Evolutionary conservation across 2,888 invertebrate species (phyloP).

Genomic region (Abrostola tripartita): DNA sequence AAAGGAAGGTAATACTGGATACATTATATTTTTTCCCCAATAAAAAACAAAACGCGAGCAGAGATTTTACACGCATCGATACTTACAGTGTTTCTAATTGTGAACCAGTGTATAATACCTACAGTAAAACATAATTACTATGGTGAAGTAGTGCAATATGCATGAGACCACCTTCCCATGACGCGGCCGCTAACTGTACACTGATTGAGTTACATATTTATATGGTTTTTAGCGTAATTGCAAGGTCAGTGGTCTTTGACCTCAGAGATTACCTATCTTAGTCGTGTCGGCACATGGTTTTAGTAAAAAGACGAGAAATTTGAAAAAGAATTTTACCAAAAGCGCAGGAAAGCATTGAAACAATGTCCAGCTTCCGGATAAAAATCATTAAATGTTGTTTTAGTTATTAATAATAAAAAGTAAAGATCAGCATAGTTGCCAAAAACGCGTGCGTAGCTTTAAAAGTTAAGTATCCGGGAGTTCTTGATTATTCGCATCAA

Average conservation of each 20-base stretch:
- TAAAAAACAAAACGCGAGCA: conserved; percentile 20
- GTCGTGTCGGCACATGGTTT: neutral
- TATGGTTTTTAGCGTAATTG: conserved; percentile 74
- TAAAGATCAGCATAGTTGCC: too few relatives aligned
- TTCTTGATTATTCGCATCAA: too few relatives aligned
- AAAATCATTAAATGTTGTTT: too few relatives aligned
- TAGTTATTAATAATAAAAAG: too few relatives aligned
- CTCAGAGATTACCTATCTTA: conserved; percentile 30
- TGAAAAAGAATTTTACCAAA: too few relatives aligned
- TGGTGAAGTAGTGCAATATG: conserved; percentile 84
- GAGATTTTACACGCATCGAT: conserved; percentile 53
- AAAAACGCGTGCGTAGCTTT: too few relatives aligned
- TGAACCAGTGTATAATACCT: conserved; percentile 58
- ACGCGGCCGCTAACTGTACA: conserved; percentile 78
- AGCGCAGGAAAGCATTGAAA: too few relatives aligned
- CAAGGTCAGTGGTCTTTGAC: conserved; percentile 77
- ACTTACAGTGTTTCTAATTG: conserved; percentile 40
- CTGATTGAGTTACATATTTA: conserved; percentile 80
- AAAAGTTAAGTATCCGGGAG: too few relatives aligned
- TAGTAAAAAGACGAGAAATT: too few relatives aligned
- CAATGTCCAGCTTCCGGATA: too few relatives aligned
- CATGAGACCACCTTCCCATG: conserved; percentile 83
- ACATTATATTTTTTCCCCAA: conserved; percentile 9
- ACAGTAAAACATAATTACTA: conserved; percentile 67
- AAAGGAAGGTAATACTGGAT: neutral